A percentile compares a stretch with the other conserved stretches of the same genome.
phyloP scores from a whole-genome alignment of 2,113 vertebrate species.

The Campylorhamphus procurvoides region DNA sequence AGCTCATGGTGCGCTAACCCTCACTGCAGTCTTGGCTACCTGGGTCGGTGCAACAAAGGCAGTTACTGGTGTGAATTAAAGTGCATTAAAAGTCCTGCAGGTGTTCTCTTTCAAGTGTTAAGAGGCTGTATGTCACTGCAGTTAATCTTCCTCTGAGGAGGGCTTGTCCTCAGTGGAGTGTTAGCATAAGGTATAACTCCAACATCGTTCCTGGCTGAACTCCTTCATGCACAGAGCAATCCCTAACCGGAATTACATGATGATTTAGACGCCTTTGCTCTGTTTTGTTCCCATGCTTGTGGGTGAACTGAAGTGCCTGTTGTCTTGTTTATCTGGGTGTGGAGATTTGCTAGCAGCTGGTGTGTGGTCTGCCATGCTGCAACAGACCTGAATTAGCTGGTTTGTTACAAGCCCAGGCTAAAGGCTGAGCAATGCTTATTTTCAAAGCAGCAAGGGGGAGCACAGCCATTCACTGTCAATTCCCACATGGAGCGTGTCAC shows the following conservation, averaged over 20 bases:
- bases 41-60: not conserved
- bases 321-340: not conserved
- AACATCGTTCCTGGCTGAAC: not conserved
- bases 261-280: not conserved
- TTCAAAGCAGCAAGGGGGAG: not conserved
- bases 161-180: not conserved
- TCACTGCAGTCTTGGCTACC: not conserved
- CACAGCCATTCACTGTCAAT: not conserved
- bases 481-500: not conserved
- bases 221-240: no score
- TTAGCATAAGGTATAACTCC: not conserved
- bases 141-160: not conserved
- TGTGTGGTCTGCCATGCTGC: not conserved
- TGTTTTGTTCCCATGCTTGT: not conserved
- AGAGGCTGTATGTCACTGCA: not conserved
- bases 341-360: not conserved
- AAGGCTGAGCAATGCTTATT: not conserved
- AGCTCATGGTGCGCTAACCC: not conserved
- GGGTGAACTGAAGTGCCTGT: not conserved
- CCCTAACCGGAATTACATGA: not conserved
- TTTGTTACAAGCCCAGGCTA: not conserved
- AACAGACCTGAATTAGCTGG: not conserved
- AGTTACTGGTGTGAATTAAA: not conserved
- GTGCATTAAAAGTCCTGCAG: not conserved
- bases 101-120: not conserved